phyloP scores from a whole-genome alignment of 1,140 invertebrate species.

The Wasmannia auropunctata region DNA sequence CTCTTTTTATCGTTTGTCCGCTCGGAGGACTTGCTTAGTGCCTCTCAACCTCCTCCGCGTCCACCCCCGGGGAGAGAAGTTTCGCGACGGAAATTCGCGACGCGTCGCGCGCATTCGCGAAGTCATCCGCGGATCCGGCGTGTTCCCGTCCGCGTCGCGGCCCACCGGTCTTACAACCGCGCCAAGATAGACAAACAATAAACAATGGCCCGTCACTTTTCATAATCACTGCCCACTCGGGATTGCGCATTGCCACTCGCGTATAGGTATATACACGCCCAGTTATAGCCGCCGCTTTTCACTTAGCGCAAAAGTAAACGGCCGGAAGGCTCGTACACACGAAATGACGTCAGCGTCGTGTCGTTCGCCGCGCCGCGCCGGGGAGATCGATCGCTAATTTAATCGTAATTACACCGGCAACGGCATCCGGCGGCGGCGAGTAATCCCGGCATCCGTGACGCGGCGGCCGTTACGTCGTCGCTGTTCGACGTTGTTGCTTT shows the following conservation, averaged over 20 bases:
- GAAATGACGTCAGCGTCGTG: constrained; percentile 44
- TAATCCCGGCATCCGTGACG: constrained; percentile 21
- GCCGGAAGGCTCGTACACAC: constrained; percentile 34
- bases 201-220: constrained; percentile 50
- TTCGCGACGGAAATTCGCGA: too few species aligned
- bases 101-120: background rate
- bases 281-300: constrained; percentile 30
- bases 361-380: constrained; percentile 14
- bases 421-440: constrained; percentile 24
- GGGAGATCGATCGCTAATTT: constrained; percentile 51
- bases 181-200: constrained; percentile 46
- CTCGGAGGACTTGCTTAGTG: background rate
- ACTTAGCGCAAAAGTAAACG: constrained; percentile 48
- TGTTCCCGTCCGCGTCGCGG: background rate
- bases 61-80: background rate
- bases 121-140: background rate
- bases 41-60: background rate
- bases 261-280: constrained; percentile 35
- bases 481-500: background rate
- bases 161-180: constrained; percentile 14
- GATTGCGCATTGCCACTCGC: constrained; percentile 22
- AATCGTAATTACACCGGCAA: constrained; percentile 51
- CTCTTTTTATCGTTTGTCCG: constrained; percentile 14
- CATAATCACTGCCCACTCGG: constrained; percentile 41
- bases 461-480: constrained; percentile 16